phyloP scores from a whole-genome alignment of 64 coral and sea anemone species.

The Actinia tenebrosa region DNA sequence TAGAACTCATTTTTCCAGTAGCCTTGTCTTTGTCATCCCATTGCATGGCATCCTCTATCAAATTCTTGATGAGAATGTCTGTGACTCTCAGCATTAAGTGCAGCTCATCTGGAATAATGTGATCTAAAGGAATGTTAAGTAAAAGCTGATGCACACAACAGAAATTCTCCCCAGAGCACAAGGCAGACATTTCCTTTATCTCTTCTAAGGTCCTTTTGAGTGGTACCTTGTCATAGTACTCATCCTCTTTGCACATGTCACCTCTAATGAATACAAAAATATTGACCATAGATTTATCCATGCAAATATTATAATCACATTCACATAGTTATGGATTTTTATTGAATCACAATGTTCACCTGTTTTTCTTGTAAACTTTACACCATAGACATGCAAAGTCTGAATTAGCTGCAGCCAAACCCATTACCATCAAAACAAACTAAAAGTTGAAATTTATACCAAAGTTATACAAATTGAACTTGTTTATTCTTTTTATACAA shows the following conservation, averaged over 20 bases:
- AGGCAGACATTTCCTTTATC: neutral
- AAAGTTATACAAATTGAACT: no score
- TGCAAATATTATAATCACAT: no score
- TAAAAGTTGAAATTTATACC: no score
- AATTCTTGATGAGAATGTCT: neutral
- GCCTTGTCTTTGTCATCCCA: neutral
- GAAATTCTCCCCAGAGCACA: neutral
- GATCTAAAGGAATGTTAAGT: slow-evolving; percentile 6
- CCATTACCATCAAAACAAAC: neutral
- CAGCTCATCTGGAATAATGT: slow-evolving; percentile 22
- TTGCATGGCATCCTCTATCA: neutral
- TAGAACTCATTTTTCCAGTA: neutral
- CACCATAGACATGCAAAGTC: neutral
- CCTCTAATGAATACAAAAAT: no score
- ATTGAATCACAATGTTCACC: neutral
- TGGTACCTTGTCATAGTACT: neutral
- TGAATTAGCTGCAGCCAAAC: neutral
- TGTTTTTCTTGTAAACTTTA: neutral
- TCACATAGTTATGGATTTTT: no score
- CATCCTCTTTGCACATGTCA: slow-evolving; percentile 5
- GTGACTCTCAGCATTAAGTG: slow-evolving; percentile 32
- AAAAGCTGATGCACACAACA: slow-evolving; percentile 12
- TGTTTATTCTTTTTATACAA: neutral
- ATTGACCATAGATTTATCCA: no score
- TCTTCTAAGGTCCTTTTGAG: neutral